Percentiles rank a stretch among this genome's conserved stretches.
Evolutionary conservation across 1,140 invertebrate species (phyloP).

Genomic region (Himalopsyche phryganea): DNA sequence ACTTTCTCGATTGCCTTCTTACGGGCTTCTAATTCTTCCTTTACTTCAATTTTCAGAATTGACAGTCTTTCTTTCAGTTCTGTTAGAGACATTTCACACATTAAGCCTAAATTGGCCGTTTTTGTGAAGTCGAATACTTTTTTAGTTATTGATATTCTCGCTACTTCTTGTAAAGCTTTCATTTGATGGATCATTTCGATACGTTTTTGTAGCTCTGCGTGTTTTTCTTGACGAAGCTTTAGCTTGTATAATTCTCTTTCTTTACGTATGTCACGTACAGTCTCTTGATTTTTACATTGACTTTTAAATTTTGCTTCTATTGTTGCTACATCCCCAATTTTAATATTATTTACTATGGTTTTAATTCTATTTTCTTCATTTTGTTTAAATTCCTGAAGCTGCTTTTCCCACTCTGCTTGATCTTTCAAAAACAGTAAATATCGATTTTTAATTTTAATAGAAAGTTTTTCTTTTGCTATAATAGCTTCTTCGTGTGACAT

Average conservation of each 20-base stretch:
- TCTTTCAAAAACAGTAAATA: conserved; percentile 50
- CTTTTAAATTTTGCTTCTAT: conserved; percentile 47
- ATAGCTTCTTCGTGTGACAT: conserved; percentile 55
- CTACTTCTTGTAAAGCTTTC: conserved; percentile 49
- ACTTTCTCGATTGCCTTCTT: conserved; percentile 25
- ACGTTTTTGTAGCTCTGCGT: conserved; percentile 49
- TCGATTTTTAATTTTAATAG: conserved; percentile 50
- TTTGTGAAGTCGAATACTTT: conserved; percentile 56
- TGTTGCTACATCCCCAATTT: conserved; percentile 45
- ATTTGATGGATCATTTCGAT: conserved; percentile 55
- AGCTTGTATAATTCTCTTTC: conserved; percentile 44
- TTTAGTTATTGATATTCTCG: conserved; percentile 42
- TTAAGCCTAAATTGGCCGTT: conserved; percentile 50
- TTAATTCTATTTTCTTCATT: conserved; percentile 48
- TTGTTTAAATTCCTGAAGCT: conserved; percentile 50
- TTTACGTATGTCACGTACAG: conserved; percentile 44
- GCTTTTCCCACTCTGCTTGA: conserved; percentile 44
- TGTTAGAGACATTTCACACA: conserved; percentile 59
- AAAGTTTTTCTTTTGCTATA: conserved; percentile 49
- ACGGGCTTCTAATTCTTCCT: conserved; percentile 51
- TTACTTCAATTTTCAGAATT: conserved; percentile 47
- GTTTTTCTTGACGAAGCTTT: conserved; percentile 43
- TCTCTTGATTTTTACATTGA: conserved; percentile 44
- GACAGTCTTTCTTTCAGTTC: conserved; percentile 53
- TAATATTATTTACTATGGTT: conserved; percentile 46